Evolutionary conservation across 92 coral and sea anemone species (phyloP).

Genomic region (Diadumene lineata): DNA sequence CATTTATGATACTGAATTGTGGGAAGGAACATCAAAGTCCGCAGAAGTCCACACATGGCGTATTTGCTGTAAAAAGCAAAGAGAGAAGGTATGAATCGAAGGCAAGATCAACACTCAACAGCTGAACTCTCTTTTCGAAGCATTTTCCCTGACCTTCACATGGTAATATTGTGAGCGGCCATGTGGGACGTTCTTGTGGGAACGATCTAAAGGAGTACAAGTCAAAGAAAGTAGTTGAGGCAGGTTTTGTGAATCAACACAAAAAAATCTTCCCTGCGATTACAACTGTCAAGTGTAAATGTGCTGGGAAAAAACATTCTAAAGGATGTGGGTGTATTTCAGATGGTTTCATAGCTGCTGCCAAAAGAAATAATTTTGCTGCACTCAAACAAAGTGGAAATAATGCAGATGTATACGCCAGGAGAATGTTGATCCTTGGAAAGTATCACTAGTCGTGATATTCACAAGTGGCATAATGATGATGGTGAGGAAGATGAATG

Average conservation of each 20-base stretch:
- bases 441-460: conserved; percentile 51
- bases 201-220: neutral
- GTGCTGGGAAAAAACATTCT: conserved; percentile 49
- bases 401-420: conserved; percentile 43
- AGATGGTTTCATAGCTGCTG: conserved; percentile 33
- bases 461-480: conserved; percentile 54
- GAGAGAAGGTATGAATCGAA: no score
- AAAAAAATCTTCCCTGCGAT: conserved; percentile 36
- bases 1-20: no score
- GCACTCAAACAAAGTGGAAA: conserved; percentile 36
- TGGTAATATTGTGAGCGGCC: no score
- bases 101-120: no score
- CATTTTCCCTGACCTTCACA: no score
- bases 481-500: conserved; percentile 23
- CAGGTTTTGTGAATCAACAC: conserved; percentile 36
- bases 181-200: no score
- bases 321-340: conserved; percentile 52
- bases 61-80: no score
- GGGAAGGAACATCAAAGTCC: no score
- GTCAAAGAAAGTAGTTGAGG: conserved; percentile 5
- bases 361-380: conserved; percentile 39
- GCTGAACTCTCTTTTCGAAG: no score
- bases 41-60: no score
- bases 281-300: no score
- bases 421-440: conserved; percentile 44